These are phyloP conservation scores for Chrysina gloriosa DNA, from an alignment of 2,888 invertebrate genomes.

Conservation along the genomic window DNA sequence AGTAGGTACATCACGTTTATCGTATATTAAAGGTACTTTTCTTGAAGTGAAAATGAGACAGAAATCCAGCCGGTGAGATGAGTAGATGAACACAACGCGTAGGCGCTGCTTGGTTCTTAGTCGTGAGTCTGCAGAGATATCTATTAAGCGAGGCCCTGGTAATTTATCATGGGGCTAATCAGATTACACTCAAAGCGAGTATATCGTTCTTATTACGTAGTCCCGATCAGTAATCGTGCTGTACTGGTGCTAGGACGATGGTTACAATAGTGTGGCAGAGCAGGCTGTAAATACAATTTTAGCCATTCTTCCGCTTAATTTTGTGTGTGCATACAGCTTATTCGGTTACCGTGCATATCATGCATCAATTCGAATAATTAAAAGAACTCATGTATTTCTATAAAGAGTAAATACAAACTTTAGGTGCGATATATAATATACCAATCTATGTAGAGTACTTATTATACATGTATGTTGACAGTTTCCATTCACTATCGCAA, in stretches of 20 bases:
- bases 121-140: slow-evolving; percentile 62
- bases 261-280: slow-evolving; percentile 50
- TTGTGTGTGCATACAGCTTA: background rate
- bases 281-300: slow-evolving; percentile 28
- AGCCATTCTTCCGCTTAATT: background rate
- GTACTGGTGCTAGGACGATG: slow-evolving; percentile 53
- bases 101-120: slow-evolving; percentile 41
- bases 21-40: slow-evolving; percentile 11
- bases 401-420: too few species aligned
- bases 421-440: too few species aligned
- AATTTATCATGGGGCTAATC: slow-evolving; percentile 62
- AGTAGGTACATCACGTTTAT: slow-evolving; percentile 19
- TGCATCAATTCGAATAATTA: too few species aligned
- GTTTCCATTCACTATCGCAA: too few species aligned
- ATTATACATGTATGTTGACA: too few species aligned
- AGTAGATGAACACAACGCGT: slow-evolving; percentile 37
- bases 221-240: slow-evolving; percentile 57
- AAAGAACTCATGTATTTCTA: too few species aligned
- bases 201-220: slow-evolving; percentile 59
- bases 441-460: too few species aligned
- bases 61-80: slow-evolving; percentile 27
- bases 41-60: slow-evolving; percentile 31
- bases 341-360: too few species aligned
- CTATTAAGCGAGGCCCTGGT: slow-evolving; percentile 60
- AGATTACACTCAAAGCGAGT: slow-evolving; percentile 55